Evolutionary conservation across 2,888 invertebrate genomes (phyloP), one percentile per base, ranked within the genome.

Genomic region (Epistrophella euchroma): DNA sequence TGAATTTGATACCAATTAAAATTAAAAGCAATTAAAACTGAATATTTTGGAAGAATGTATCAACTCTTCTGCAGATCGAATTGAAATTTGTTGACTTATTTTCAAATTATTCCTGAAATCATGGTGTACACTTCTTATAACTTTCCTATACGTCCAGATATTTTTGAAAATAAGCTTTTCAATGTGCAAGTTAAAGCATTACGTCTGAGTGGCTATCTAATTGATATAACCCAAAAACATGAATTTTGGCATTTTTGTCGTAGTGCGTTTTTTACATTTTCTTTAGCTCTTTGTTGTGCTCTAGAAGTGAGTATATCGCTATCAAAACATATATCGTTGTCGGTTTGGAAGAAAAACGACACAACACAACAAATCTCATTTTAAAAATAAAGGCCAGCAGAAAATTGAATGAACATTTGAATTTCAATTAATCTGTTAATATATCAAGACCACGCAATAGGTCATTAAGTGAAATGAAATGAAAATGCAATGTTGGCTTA

Each of bases 111-210:
- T 22, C 2, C 6, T 52, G 17, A n/a, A 17, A 47, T 5, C 10
- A 81, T 71, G 70, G 15, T 40, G 22, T 40, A 22, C 60, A 60
- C 37, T 17, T 40, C 37, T n/a, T 40, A 13, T 11, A 55, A 66
- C 50, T 17, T 32, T 40, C 76, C 60, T 47, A 25, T 81, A 0
- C 35, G 10, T 40, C 66, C 76, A 37, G 88, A 88, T 9, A 84
- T 88, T 43, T 91, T 91, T 47, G 76, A 88, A 0, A 88, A 89
- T 83, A 79, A 88, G 2, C 81, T 91, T 6, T 89, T 91, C 45
- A 43, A 83, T 6, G 62, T 88, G 4, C 90, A 91, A 25, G 74
- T 90, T 43, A 85, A 81, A 4, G 89, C 79, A 52, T 89, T 91
- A 83, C 89, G 83, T 22, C 55, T 56, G 45, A 89, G 88, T 6